Percentiles rank a stretch among this genome's conserved stretches.
These are phyloP conservation scores for Gastrophysa polygoni DNA, from an alignment of 2,888 invertebrate species.

Conservation along the genomic window DNA sequence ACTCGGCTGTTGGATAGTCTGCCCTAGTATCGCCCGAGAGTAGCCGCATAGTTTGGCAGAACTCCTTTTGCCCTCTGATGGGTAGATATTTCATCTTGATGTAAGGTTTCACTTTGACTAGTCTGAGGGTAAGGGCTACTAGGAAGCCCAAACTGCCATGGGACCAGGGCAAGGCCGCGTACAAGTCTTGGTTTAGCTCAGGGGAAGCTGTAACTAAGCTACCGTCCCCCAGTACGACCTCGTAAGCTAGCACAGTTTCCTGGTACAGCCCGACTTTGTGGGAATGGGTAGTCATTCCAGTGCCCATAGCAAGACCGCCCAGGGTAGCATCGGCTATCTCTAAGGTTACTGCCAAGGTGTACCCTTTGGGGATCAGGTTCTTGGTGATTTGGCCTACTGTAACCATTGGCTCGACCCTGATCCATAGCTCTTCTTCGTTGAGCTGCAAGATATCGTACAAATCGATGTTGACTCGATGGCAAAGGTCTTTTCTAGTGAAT, in stretches of 20 bases:
- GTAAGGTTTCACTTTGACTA: constrained; percentile 67
- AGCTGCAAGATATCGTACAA: constrained; percentile 67
- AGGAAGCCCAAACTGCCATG: constrained; percentile 72
- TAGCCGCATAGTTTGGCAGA: constrained; percentile 67
- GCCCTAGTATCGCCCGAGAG: constrained; percentile 63
- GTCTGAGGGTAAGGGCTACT: constrained; percentile 67
- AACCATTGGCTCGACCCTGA: constrained; percentile 71
- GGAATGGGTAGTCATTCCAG: constrained; percentile 77
- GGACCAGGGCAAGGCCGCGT: constrained; percentile 68
- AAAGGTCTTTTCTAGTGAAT: constrained; percentile 69
- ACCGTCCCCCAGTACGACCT: constrained; percentile 69
- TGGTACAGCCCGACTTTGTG: constrained; percentile 74
- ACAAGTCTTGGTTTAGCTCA: constrained; percentile 65
- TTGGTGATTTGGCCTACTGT: constrained; percentile 70
- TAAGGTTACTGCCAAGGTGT: constrained; percentile 70
- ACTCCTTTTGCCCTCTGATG: constrained; percentile 66
- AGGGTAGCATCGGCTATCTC: constrained; percentile 73
- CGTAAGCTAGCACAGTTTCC: constrained; percentile 69
- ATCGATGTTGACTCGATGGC: constrained; percentile 68
- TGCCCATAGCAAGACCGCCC: constrained; percentile 72
- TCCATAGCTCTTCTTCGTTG: constrained; percentile 63
- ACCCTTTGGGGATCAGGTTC: constrained; percentile 68
- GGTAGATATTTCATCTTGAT: constrained; percentile 70
- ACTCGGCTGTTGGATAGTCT: constrained; percentile 63
- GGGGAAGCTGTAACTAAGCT: constrained; percentile 64